A percentile compares a stretch with the other conserved stretches of the same genome.
phyloP scores from a whole-genome alignment of 2,888 invertebrate genomes.

The Drosophila fulvimacula region DNA sequence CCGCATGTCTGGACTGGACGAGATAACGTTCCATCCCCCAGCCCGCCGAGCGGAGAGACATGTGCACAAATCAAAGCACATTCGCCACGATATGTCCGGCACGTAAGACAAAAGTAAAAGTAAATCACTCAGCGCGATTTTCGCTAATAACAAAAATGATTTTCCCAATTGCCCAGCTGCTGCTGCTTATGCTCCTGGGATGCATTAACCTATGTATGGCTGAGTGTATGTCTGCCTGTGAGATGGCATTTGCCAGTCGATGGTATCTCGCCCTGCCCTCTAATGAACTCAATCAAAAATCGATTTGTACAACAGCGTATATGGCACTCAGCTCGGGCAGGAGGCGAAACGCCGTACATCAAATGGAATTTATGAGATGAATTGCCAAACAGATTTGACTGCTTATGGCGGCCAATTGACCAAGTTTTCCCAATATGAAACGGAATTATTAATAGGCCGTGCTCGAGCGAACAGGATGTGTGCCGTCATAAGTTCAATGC shows the following conservation, averaged over 20 bases:
- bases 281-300: slow-evolving; percentile 84
- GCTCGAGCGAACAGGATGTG: slow-evolving; percentile 25
- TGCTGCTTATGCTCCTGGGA: slow-evolving; percentile 71
- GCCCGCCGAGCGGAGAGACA: slow-evolving; percentile 18
- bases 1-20: slow-evolving; percentile 50
- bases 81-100: slow-evolving; percentile 37
- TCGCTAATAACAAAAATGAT: slow-evolving; percentile 82
- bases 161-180: slow-evolving; percentile 56
- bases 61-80: slow-evolving; percentile 66
- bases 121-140: slow-evolving; percentile 82
- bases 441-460: slow-evolving; percentile 80
- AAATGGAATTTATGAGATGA: slow-evolving; percentile 82
- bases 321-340: slow-evolving; percentile 8
- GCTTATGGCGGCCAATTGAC: slow-evolving; percentile 45
- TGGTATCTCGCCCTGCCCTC: slow-evolving; percentile 61
- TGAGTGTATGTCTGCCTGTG: slow-evolving; percentile 38
- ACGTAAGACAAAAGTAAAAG: slow-evolving; percentile 74
- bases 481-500: slow-evolving; percentile 66
- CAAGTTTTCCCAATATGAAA: slow-evolving; percentile 63
- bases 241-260: slow-evolving; percentile 19
- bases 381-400: slow-evolving; percentile 67
- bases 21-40: slow-evolving; percentile 47
- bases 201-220: slow-evolving; percentile 68
- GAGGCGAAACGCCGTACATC: slow-evolving; percentile 52
- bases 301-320: slow-evolving; percentile 75